Base-by-base conservation (phyloP, 2,113 vertebrate species). In the Oxyruncus cristatus region DNA sequence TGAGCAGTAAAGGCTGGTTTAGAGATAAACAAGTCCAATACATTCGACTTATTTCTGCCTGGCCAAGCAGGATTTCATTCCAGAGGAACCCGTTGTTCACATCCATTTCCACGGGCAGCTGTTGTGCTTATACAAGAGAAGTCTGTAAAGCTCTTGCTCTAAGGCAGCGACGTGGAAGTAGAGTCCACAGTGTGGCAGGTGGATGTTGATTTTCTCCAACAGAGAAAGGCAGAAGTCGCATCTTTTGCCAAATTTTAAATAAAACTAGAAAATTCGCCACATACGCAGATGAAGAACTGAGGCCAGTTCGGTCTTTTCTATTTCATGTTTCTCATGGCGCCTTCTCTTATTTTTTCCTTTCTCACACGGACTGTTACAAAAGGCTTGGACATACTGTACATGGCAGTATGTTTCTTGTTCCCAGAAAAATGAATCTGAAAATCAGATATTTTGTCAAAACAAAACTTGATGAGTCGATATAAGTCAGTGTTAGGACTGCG, bases 21-120 rank as follows among this genome's bases (percentile, higher is more conserved):
- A 55, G 68, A 50, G 90, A 96, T 82, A 85, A 87, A 92, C 81
- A 92, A 83, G 73, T 83, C 79, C 67, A 56, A 68, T 89, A 72
- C 41, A n/a, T 86, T 89, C 1, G 0, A 53, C 70, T 96, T 80
- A 59, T 27, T 97, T 95, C 97, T 95, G 73, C 95, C 79, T 92
- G 88, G 92, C 93, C 59, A 90, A 81, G 92, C 91, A 85, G 44
- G 82, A 85, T 63, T 92, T 82, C 83, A 61, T 81, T 91, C 90
- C 89, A 35, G 79, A 22, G 19, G 50, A 84, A 16, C 47, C 88
- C 33, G 30, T 70, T 84, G 50, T 81, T 93, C 70, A 33, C 73
- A 9, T 83, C 71, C 67, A 21, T 94, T 95, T 79, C 66, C 94
- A 56, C 46, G 17, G 53, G 49, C 81, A 88, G 91, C 92, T 77